Conservation (phyloP, 2,797 vertebrate species). For the Brachyrhaphis roseni region DNA sequence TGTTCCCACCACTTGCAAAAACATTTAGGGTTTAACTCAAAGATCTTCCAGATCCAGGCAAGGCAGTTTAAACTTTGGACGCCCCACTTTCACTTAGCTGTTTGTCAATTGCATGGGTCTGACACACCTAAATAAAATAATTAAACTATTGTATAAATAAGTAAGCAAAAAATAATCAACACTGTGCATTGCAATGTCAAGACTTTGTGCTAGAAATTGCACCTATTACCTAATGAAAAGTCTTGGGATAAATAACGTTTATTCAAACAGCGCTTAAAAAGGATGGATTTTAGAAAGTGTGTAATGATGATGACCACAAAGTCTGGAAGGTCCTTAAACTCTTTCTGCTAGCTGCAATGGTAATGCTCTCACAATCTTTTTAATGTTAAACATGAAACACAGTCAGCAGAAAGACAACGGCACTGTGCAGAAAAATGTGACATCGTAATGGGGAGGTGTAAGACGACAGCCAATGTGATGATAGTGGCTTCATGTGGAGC, state of each 20-base stretch:
- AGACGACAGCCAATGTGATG: constrained; percentile 70
- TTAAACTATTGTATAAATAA: neutral
- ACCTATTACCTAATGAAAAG: neutral
- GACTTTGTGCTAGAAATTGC: neutral
- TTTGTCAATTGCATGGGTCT: neutral
- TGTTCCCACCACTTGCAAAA: neutral
- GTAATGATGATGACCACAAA: constrained; percentile 47
- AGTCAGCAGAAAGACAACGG: constrained; percentile 21
- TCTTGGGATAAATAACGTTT: neutral
- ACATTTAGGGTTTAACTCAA: neutral
- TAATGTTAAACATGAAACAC: constrained; percentile 75
- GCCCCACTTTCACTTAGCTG: neutral
- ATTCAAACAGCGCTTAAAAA: neutral
- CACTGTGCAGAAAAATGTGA: constrained; percentile 67
- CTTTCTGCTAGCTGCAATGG: constrained; percentile 49
- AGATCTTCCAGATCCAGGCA: neutral
- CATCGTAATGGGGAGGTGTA: constrained; percentile 64
- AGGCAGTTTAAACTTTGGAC: neutral
- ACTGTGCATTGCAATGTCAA: neutral
- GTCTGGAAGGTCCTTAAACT: constrained; percentile 64
- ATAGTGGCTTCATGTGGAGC: constrained; percentile 73
- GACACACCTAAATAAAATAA: neutral
- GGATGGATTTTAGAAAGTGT: neutral
- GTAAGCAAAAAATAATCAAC: neutral
- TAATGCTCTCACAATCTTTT: constrained; percentile 64